Evolutionary conservation across 1,140 invertebrate species (phyloP), one percentile per base, ranked within the genome.

Genomic region (Drosophila pseudoananassae): DNA sequence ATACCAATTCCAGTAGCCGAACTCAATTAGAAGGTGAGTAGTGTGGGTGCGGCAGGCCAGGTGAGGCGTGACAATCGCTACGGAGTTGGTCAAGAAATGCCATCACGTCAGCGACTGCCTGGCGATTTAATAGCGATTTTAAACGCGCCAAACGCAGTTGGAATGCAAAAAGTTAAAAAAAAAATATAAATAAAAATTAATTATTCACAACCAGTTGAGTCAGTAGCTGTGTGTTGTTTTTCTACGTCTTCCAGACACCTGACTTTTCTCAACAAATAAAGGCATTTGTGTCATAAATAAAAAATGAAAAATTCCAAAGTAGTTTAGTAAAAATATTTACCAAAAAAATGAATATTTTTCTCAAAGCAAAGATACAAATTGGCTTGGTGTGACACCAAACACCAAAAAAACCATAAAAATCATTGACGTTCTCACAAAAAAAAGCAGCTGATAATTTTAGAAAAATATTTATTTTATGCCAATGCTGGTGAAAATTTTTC

Each of bases 381-480:
- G 29, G 27, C 38, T 43, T 31, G 12, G 6, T 59, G 20, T 23
- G 29, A 10, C 8, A 23, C 27, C 0, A 29, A n/a, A n/a, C n/a
- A 33, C 8, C 3, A 43, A 43, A 25, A 58, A 49, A 49, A 29
- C 29, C 1, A 65, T 36, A 55, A 69, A 55, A 69, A 69, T 17
- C 61, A 55, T 47, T 65, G 60, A 9, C 60, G 23, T 52, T 14
- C 10, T n/a, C 12, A n/a, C n/a, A 53, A 27, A 51, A 65, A 60
- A 52, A 49, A 46, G 20, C 17, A 10, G 17, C 17, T 20, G 43
- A 46, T 46, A 7, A 12, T 52, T 75, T 71, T 85, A 77, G 59
- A 85, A 74, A 80, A 85, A 76, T 87, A 71, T 75, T 69, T 54
- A 71, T 66, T 65, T 53, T 64, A 47, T 75, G 79, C 60, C 23